These are phyloP conservation scores for Zaprionus taronus DNA, from an alignment of 1,140 invertebrate genomes.

Conservation along the genomic window DNA sequence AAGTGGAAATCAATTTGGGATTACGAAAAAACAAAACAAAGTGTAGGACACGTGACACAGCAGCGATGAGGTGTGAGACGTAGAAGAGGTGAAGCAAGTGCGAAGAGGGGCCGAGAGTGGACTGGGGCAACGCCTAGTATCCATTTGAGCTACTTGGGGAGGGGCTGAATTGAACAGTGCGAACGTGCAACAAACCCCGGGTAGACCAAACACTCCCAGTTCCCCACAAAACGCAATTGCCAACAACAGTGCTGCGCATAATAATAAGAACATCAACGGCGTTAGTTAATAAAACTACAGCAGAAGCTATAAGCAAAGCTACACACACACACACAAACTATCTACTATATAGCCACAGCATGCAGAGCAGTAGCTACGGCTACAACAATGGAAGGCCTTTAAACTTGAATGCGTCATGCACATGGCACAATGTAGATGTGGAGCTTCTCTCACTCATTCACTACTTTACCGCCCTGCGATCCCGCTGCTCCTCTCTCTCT, in stretches of 20 bases:
- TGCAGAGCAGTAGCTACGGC: conserved; percentile 13
- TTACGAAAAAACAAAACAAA: conserved; percentile 64
- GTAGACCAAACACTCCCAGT: background rate
- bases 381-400: conserved; percentile 58
- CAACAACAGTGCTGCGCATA: conserved; percentile 20
- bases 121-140: conserved; percentile 52
- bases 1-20: conserved; percentile 74
- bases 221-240: conserved; percentile 32
- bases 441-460: background rate
- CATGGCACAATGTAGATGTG: conserved; percentile 35
- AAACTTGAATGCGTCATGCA: conserved; percentile 76
- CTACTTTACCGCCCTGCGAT: too few species aligned
- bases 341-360: too few species aligned
- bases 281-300: conserved; percentile 14
- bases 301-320: background rate
- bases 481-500: background rate
- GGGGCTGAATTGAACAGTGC: background rate
- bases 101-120: conserved; percentile 32
- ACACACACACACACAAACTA: background rate
- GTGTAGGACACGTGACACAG: conserved; percentile 10
- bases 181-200: conserved; percentile 22
- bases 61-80: background rate
- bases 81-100: background rate
- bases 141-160: conserved; percentile 61
- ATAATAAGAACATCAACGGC: conserved; percentile 20